Percentiles rank a stretch among this genome's conserved stretches.
phyloP scores from a whole-genome alignment of 2,113 vertebrate genomes.

The Chloropsis cyanopogon region DNA sequence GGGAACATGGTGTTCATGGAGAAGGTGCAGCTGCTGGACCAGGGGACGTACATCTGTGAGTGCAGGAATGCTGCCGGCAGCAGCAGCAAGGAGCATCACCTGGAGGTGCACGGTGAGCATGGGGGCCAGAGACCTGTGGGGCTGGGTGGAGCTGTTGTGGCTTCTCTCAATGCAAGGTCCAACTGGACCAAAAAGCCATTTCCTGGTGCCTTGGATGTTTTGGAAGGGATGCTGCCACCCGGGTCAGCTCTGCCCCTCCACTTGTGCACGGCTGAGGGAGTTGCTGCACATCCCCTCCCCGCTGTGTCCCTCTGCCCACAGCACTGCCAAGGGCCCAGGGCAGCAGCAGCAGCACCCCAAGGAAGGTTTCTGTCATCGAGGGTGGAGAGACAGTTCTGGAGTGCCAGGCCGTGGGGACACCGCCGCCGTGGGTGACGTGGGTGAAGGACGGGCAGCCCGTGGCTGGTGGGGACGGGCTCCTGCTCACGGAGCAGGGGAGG shows the following conservation, averaged over 20 bases:
- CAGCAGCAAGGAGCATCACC: conserved; percentile 55
- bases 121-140: neutral
- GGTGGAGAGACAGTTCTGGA: conserved; percentile 25
- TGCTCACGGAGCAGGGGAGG: neutral
- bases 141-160: too few species aligned
- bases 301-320: neutral
- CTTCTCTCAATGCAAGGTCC: neutral
- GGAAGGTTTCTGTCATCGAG: conserved; percentile 54
- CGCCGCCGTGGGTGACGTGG: conserved; percentile 46
- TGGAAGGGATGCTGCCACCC: neutral
- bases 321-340: conserved; percentile 15
- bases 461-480: neutral
- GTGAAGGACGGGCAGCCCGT: conserved; percentile 37
- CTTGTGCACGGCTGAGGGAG: neutral
- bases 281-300: neutral
- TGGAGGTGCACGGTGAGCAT: conserved; percentile 69
- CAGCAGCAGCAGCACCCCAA: neutral
- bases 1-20: conserved; percentile 63
- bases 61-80: conserved; percentile 66
- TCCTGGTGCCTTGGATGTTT: neutral
- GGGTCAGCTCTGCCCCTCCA: neutral
- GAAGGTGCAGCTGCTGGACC: conserved; percentile 22
- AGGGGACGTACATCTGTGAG: conserved; percentile 62
- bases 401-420: conserved; percentile 32
- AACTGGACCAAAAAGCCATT: neutral